phyloP scores from a whole-genome alignment of 1,140 invertebrate species.

The Agrypnia vestita region DNA sequence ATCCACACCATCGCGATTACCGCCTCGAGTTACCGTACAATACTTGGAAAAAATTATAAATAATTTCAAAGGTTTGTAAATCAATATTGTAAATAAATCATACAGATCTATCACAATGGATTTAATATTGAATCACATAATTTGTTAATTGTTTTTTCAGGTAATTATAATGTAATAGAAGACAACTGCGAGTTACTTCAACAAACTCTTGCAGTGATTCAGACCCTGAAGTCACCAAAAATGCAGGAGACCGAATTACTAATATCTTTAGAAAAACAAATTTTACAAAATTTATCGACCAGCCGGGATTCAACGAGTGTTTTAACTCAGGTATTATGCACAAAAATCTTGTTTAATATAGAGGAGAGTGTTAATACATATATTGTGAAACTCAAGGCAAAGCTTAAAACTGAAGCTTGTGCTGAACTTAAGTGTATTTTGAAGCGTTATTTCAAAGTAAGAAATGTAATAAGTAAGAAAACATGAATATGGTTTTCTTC shows the following conservation, averaged over 20 bases:
- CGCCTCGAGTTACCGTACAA: slow-evolving; percentile 72
- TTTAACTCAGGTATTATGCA: slow-evolving; percentile 75
- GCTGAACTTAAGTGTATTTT: too few species aligned
- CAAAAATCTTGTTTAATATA: too few species aligned
- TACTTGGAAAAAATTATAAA: slow-evolving; percentile 73
- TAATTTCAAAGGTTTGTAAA: slow-evolving; percentile 70
- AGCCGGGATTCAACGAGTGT: slow-evolving; percentile 77
- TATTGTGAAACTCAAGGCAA: too few species aligned
- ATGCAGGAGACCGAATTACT: slow-evolving; percentile 73
- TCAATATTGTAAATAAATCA: not conserved
- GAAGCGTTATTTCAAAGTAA: too few species aligned
- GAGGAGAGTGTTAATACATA: too few species aligned
- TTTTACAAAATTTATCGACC: slow-evolving; percentile 74
- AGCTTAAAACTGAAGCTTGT: too few species aligned
- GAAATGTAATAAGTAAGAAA: too few species aligned
- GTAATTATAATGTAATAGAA: slow-evolving; percentile 67
- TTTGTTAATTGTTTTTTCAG: slow-evolving; percentile 60
- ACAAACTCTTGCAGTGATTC: slow-evolving; percentile 75
- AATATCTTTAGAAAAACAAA: slow-evolving; percentile 74
- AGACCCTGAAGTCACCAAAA: slow-evolving; percentile 74
- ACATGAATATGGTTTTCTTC: too few species aligned
- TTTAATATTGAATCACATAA: not conserved
- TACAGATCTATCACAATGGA: too few species aligned
- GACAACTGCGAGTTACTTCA: slow-evolving; percentile 69
- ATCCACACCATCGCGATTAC: slow-evolving; percentile 64